A percentile compares a stretch with the other conserved stretches of the same genome.
These are phyloP conservation scores for Apamea monoglypha DNA, from an alignment of 2,888 invertebrate species.

Conservation along the genomic window DNA sequence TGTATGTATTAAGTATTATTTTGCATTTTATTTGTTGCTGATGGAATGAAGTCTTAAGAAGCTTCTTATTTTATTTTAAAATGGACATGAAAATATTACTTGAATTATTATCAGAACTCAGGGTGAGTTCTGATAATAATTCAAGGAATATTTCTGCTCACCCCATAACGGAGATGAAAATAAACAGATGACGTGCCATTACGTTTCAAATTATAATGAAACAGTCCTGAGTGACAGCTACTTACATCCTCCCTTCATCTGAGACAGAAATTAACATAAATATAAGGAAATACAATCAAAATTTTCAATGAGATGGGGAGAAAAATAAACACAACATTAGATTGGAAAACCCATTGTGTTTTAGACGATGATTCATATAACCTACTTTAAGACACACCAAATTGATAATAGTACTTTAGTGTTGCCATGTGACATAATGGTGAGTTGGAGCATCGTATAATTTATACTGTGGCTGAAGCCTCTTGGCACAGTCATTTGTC, in stretches of 20 bases:
- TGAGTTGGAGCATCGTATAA: not conserved
- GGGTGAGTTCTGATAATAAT: no score
- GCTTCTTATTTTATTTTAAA: no score
- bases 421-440: not conserved
- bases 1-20: not conserved
- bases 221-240: constrained; percentile 42
- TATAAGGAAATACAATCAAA: constrained; percentile 31
- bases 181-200: constrained; percentile 28
- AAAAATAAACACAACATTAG: constrained; percentile 4
- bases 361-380: constrained; percentile 8
- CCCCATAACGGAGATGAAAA: constrained; percentile 37
- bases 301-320: not conserved
- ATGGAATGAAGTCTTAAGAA: no score
- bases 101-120: constrained; percentile 1
- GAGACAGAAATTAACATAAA: constrained; percentile 47
- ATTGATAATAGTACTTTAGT: not conserved
- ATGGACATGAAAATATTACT: not conserved
- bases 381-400: not conserved
- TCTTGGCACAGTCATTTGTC: not conserved
- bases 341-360: not conserved
- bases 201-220: constrained; percentile 42
- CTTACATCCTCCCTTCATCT: constrained; percentile 19
- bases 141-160: not conserved
- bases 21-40: not conserved
- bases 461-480: not conserved